Percentiles rank a stretch among this genome's conserved stretches.
These are phyloP conservation scores for Tetragonula clypearis DNA, from an alignment of 1,140 invertebrate species.

Conservation along the genomic window DNA sequence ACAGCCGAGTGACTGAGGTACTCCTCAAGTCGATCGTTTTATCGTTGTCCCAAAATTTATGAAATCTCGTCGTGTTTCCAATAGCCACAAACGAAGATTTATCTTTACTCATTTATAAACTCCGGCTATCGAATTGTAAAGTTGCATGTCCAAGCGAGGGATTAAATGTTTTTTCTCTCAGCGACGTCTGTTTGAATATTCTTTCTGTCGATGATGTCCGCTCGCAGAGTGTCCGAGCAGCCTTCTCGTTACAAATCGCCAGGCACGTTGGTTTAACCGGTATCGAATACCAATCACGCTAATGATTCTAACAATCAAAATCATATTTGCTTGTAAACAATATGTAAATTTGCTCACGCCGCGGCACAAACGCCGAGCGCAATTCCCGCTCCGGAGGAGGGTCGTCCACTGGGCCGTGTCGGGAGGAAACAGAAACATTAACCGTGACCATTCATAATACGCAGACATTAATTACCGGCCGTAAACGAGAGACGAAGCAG, in stretches of 20 bases:
- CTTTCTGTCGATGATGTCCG: background rate
- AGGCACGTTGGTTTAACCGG: constrained; percentile 11
- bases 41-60: too few relatives aligned
- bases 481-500: constrained; percentile 7
- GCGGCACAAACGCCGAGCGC: background rate
- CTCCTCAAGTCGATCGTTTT: too few relatives aligned
- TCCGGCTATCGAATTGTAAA: too few relatives aligned
- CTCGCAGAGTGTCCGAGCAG: too few relatives aligned
- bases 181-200: background rate
- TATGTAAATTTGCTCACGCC: constrained; percentile 32
- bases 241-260: background rate
- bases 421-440: constrained; percentile 26
- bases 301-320: constrained; percentile 49
- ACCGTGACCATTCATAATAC: constrained; percentile 38
- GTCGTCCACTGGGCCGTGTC: too few relatives aligned
- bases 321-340: constrained; percentile 48
- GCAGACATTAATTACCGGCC: constrained; percentile 39
- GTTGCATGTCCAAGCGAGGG: too few relatives aligned
- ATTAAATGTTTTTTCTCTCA: too few relatives aligned
- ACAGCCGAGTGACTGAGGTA: too few relatives aligned
- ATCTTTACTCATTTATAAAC: too few relatives aligned
- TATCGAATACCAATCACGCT: constrained; percentile 20
- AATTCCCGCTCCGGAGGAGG: background rate
- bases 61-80: too few relatives aligned
- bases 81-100: too few relatives aligned